Evolutionary conservation across 2,113 vertebrate genomes (phyloP).

Genomic region (Cyanistes caeruleus): DNA sequence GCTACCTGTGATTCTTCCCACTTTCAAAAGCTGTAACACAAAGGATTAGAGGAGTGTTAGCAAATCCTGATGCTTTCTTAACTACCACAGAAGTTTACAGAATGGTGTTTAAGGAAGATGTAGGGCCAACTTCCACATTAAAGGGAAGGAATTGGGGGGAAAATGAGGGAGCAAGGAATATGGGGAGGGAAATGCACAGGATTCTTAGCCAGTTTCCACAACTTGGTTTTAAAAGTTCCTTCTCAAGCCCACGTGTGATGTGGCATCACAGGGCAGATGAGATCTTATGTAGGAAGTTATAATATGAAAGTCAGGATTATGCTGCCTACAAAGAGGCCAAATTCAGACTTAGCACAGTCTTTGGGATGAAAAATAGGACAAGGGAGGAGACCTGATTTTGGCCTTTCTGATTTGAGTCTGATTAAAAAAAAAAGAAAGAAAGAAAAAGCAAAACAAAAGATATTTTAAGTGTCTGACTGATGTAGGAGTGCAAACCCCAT

Average conservation of each 20-base stretch:
- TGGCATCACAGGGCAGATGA: neutral
- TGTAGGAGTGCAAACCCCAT: neutral
- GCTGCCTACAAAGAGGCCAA: neutral
- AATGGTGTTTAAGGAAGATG: neutral
- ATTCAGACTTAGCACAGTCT: neutral
- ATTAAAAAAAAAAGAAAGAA: neutral
- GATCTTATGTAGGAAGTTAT: neutral
- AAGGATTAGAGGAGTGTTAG: neutral
- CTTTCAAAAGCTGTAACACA: neutral
- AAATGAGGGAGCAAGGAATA: neutral
- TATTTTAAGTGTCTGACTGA: neutral
- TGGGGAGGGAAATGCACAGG: rapidly evolving
- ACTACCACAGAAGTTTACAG: neutral
- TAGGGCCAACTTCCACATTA: neutral
- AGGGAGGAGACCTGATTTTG: neutral
- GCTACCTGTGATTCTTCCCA: neutral
- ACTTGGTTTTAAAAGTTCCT: rapidly evolving
- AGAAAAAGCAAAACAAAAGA: rapidly evolving
- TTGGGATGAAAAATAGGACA: neutral
- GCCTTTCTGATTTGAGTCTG: neutral
- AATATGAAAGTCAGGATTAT: neutral
- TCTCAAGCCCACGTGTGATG: neutral
- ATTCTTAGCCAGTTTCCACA: neutral
- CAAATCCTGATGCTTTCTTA: neutral
- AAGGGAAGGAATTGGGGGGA: neutral